These are phyloP conservation scores for Pherbina coryleti DNA, from an alignment of 2,888 invertebrate genomes.

Conservation along the genomic window DNA sequence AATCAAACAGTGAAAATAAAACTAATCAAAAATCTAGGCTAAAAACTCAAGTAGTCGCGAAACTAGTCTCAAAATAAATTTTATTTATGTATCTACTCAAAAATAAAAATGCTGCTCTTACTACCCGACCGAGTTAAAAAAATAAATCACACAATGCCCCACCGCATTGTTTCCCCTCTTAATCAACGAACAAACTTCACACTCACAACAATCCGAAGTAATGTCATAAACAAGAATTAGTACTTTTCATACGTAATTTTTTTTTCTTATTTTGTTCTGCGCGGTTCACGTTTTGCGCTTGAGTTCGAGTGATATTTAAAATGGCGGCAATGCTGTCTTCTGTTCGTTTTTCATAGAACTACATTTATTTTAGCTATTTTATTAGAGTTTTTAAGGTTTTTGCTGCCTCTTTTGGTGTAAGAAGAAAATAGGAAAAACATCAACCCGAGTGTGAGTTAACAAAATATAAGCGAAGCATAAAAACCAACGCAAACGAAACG, in stretches of 20 bases:
- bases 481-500: constrained; percentile 34
- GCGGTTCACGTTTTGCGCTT: neutral
- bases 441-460: constrained; percentile 13
- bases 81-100: constrained; percentile 30
- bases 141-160: too few species aligned
- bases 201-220: neutral
- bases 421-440: neutral
- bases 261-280: neutral
- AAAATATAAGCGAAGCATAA: neutral
- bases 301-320: constrained; percentile 48
- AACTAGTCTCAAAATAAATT: neutral
- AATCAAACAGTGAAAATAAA: neutral
- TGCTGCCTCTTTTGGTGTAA: neutral
- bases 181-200: neutral
- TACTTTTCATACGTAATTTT: neutral
- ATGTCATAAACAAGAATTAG: constrained; percentile 11
- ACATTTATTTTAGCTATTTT: neutral
- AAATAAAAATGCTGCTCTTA: neutral
- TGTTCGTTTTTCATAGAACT: neutral
- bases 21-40: neutral
- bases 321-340: constrained; percentile 41
- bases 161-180: neutral
- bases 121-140: too few species aligned
- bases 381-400: constrained; percentile 18
- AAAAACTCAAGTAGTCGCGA: neutral